A percentile compares a stretch with the other conserved stretches of the same genome.
Conservation (phyloP, 2,888 invertebrate genomes). For the Mycalesis mineus region DNA sequence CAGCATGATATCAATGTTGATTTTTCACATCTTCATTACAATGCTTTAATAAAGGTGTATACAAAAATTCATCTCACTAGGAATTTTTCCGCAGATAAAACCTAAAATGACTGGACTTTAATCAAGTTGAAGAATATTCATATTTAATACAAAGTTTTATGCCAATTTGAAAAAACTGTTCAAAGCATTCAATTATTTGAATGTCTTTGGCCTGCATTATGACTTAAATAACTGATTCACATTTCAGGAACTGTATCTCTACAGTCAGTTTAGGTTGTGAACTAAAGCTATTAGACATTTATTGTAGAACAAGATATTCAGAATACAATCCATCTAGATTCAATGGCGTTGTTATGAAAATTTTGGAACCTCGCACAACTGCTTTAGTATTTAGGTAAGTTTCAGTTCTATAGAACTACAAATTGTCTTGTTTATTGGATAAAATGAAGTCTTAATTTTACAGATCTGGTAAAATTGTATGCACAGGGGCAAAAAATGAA, state of each 20-base stretch:
- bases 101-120: no score
- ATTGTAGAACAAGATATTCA: constrained; percentile 87
- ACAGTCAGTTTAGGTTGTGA: constrained; percentile 86
- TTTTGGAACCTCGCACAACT: constrained; percentile 86
- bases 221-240: constrained; percentile 13
- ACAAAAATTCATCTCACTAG: no score
- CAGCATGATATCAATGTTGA: no score
- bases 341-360: constrained; percentile 90
- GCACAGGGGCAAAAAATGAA: constrained; percentile 90
- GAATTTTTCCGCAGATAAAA: no score
- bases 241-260: constrained; percentile 87
- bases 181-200: no score
- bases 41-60: no score
- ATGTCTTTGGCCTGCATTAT: no score
- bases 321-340: constrained; percentile 91
- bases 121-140: no score
- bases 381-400: constrained; percentile 80
- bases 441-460: constrained; percentile 80
- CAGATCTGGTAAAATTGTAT: constrained; percentile 88
- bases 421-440: background rate
- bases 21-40: no score
- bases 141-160: no score
- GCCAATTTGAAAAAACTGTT: no score
- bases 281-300: constrained; percentile 84
- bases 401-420: background rate